Conservation (phyloP, 2,797 vertebrate genomes). For the Microchirus variegatus region DNA sequence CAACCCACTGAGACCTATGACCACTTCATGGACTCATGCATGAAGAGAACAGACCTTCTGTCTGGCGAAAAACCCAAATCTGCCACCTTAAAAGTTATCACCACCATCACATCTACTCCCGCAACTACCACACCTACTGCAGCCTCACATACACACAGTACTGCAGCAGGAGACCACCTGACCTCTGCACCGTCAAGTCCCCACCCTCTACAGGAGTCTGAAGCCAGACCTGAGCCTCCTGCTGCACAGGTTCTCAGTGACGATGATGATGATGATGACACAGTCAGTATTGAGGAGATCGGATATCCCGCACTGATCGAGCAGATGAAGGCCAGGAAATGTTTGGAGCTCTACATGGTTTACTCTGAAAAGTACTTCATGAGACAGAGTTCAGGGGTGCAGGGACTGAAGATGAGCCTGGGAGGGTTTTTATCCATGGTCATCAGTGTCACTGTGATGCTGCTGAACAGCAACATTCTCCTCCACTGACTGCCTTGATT, state of each 20-base stretch:
- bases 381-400: conserved; percentile 23
- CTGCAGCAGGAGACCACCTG: neutral
- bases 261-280: conserved; percentile 42
- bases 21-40: conserved; percentile 66
- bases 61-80: conserved; percentile 26
- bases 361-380: conserved; percentile 60
- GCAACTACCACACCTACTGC: neutral
- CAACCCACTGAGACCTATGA: conserved; percentile 48
- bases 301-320: conserved; percentile 77
- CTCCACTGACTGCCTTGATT: conserved; percentile 30
- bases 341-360: conserved; percentile 69
- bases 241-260: neutral
- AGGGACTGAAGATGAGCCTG: conserved; percentile 16
- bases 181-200: neutral
- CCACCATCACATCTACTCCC: neutral
- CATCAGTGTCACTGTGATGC: conserved; percentile 32
- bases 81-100: neutral
- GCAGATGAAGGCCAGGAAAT: conserved; percentile 73
- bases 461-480: conserved; percentile 45
- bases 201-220: neutral
- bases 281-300: conserved; percentile 76
- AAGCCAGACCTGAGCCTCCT: conserved; percentile 8
- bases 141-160: neutral
- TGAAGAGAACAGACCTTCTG: conserved; percentile 67
- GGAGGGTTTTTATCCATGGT: conserved; percentile 33